Evolutionary conservation across 2,888 invertebrate genomes (phyloP).

Genomic region (Leptopterna dolabrata): DNA sequence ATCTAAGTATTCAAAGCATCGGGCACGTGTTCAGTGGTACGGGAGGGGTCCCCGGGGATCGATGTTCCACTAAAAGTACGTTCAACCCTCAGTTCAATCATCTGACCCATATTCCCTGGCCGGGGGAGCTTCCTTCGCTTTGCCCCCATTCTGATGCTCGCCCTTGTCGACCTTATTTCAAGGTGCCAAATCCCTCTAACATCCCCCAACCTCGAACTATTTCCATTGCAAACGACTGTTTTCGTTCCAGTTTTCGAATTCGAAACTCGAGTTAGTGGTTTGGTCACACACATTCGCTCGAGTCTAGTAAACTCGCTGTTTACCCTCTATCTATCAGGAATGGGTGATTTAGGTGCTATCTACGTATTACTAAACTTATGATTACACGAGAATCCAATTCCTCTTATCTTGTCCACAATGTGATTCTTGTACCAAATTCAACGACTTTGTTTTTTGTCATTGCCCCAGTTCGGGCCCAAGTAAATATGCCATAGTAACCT

Average conservation of each 20-base stretch:
- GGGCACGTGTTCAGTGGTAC: background rate
- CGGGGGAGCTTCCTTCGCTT: background rate
- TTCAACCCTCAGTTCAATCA: conserved; percentile 24
- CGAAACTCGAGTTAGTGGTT: background rate
- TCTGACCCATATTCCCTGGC: conserved; percentile 21
- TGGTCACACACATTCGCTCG: background rate
- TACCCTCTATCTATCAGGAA: background rate
- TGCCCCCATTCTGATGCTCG: background rate
- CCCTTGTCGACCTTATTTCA: background rate
- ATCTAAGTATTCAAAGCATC: background rate
- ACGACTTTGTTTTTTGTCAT: no score
- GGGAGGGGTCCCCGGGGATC: background rate
- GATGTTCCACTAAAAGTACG: conserved; percentile 35
- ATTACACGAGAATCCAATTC: no score
- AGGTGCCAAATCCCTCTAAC: background rate
- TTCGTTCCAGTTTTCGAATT: background rate
- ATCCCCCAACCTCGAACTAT: background rate
- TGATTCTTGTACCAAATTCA: no score
- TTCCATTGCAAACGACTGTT: background rate
- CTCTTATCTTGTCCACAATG: no score
- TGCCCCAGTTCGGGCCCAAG: no score
- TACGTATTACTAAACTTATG: no score
- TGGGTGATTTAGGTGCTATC: background rate
- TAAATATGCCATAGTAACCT: no score
- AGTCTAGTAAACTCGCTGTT: background rate